Conservation (phyloP, 1,140 invertebrate species). For the Drosophila rhopaloa region DNA sequence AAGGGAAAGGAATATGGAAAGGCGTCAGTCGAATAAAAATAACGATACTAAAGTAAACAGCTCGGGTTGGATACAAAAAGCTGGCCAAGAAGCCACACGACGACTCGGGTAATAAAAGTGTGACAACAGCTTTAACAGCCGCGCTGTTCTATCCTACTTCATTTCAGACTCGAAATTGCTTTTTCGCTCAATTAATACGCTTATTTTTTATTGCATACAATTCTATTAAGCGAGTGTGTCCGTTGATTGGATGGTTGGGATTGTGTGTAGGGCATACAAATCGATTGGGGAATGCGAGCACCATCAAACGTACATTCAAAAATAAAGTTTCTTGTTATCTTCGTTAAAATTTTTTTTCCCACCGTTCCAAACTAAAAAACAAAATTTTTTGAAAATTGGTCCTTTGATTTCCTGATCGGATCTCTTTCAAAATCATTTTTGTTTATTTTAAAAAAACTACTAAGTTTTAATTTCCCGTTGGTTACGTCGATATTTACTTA, state of each 20-base stretch:
- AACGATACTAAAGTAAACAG: constrained; percentile 27
- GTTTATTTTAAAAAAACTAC: too few relatives aligned
- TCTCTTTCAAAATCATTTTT: too few relatives aligned
- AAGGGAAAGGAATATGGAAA: constrained; percentile 13
- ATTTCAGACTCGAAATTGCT: constrained; percentile 15
- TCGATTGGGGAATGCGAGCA: constrained; percentile 8
- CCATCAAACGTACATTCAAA: neutral
- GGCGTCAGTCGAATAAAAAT: constrained; percentile 17
- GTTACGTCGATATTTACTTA: neutral
- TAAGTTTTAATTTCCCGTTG: too few relatives aligned
- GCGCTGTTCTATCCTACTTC: constrained; percentile 46
- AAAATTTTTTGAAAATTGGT: too few relatives aligned
- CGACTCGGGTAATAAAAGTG: constrained; percentile 22
- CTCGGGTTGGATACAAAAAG: constrained; percentile 23
- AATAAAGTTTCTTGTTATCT: too few relatives aligned
- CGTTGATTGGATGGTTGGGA: constrained; percentile 24
- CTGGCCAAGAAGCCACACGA: constrained; percentile 19
- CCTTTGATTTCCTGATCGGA: neutral
- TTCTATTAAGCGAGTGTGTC: constrained; percentile 25
- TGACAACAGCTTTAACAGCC: constrained; percentile 12
- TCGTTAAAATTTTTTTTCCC: too few relatives aligned
- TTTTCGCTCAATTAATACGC: constrained; percentile 24
- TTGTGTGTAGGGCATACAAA: constrained; percentile 34
- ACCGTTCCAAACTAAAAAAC: too few relatives aligned
- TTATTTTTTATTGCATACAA: constrained; percentile 32